Base-by-base conservation (phyloP, 1,140 invertebrate species). In the Neuroterus valhalla region DNA sequence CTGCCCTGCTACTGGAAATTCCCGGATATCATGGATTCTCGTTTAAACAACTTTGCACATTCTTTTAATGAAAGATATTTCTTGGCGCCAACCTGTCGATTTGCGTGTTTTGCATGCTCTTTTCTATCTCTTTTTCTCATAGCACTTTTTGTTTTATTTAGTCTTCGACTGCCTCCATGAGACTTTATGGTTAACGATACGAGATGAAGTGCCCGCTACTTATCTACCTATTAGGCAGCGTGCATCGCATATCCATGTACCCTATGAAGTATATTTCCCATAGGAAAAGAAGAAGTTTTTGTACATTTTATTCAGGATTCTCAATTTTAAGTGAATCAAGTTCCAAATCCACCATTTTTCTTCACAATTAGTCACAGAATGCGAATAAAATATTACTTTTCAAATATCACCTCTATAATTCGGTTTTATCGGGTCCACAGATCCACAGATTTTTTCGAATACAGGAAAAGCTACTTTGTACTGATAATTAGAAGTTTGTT, bases 111-210 rank as follows among this genome's bases (percentile, higher is more conserved):
- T 55, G 69, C 17, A 0, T 38, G 6, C 8, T 8, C 31, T 8
- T 38, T 38, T 38, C 10, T 5, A 10, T 8, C 31, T 38, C 5
- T 38, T 38, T 38, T 38, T 38, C 31, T 1, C 31, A 38, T 38
- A 38, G 10, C 52, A 45, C 15, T 42, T 66, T 31, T 26, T 2
- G 10, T 21, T 68, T 21, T 45, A 14, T 55, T 72, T 66, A 62
- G 8, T 67, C 31, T 44, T 10, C 14, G 50, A 52, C 26, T 48
- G 15, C 26, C 44, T 45, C 38, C 23, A 14, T 17, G 23, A 12
- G n/a, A 73, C 71, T 68, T 73, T 73, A 73, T 73, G 66, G 23
- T 50, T 62, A 14, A 26, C 42, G 62, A 73, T 73, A 68, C n/a
- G 23, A 31, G 31, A 73, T 72, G 21, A 66, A 72, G 1, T 72